These are phyloP conservation scores for Cryptoprocta ferox DNA, from an alignment of 2,797 vertebrate species.

Conservation along the genomic window DNA sequence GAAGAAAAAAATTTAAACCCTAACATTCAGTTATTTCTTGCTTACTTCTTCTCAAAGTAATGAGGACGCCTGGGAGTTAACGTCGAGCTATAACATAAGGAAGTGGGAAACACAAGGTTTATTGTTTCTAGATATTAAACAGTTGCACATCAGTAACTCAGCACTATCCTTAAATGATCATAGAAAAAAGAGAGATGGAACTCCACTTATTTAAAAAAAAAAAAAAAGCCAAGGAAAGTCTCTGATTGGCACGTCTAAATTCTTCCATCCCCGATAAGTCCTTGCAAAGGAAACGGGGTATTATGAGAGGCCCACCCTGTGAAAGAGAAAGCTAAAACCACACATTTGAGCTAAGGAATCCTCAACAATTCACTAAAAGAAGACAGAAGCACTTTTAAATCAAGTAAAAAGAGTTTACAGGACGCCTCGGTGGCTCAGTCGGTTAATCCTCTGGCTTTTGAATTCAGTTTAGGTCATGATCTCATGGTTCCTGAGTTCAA, in stretches of 20 bases:
- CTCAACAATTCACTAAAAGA: neutral
- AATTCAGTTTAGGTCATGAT: no score
- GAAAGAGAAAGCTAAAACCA: neutral
- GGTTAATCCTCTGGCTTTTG: no score
- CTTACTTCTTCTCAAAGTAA: neutral
- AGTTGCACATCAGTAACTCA: neutral
- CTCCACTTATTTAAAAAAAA: neutral
- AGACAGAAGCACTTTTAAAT: neutral
- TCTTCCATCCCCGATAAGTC: neutral
- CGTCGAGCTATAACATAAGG: neutral
- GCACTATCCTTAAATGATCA: neutral
- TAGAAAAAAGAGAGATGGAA: neutral
- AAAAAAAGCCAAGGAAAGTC: neutral
- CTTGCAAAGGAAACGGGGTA: neutral
- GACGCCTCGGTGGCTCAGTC: no score
- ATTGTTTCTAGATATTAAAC: neutral
- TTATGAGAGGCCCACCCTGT: neutral
- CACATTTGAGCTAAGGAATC: neutral
- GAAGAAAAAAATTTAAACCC: neutral
- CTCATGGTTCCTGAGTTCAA: no score
- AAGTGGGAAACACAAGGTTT: neutral
- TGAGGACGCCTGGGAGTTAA: neutral
- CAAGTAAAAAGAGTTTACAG: neutral
- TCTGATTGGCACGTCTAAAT: neutral
- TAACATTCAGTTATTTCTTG: neutral